Evolutionary conservation across 1,140 invertebrate species (phyloP).

Genomic region (Nephila pilipes): DNA sequence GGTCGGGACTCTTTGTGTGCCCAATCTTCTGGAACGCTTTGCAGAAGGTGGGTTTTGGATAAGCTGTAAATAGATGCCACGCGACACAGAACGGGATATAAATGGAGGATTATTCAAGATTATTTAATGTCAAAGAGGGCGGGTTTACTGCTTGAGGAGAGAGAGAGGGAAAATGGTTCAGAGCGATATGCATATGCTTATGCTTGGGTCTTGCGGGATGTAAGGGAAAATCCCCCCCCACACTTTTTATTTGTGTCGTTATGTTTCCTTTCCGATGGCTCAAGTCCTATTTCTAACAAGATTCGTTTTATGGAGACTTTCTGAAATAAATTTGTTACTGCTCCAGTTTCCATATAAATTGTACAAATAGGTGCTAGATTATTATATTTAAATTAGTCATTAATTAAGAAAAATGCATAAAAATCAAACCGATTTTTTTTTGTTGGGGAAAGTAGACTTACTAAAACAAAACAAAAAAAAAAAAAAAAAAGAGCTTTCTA

Average conservation of each 20-base stretch:
- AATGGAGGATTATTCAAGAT: slow-evolving; percentile 24
- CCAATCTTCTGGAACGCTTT: slow-evolving; percentile 60
- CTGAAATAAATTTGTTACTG: too few relatives aligned
- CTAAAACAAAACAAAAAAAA: too few relatives aligned
- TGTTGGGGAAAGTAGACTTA: too few relatives aligned
- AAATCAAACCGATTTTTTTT: too few relatives aligned
- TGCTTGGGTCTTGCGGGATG: neutral
- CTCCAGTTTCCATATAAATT: too few relatives aligned
- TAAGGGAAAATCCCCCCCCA: neutral
- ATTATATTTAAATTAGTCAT: too few relatives aligned
- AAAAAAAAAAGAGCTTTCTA: too few relatives aligned
- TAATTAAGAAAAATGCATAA: too few relatives aligned
- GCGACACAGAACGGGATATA: slow-evolving; percentile 18
- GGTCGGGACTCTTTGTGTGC: neutral
- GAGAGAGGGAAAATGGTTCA: neutral
- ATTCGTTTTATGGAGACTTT: too few relatives aligned
- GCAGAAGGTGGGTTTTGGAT: slow-evolving; percentile 24
- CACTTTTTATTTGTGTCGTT: neutral
- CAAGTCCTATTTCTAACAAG: too few relatives aligned
- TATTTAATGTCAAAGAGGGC: neutral
- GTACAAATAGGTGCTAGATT: too few relatives aligned
- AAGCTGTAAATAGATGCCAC: slow-evolving; percentile 51
- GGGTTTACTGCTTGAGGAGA: slow-evolving; percentile 2
- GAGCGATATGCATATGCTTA: neutral
- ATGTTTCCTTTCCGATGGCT: neutral